Conservation (phyloP, 2,113 vertebrate species). For the Embiotoca jacksoni region DNA sequence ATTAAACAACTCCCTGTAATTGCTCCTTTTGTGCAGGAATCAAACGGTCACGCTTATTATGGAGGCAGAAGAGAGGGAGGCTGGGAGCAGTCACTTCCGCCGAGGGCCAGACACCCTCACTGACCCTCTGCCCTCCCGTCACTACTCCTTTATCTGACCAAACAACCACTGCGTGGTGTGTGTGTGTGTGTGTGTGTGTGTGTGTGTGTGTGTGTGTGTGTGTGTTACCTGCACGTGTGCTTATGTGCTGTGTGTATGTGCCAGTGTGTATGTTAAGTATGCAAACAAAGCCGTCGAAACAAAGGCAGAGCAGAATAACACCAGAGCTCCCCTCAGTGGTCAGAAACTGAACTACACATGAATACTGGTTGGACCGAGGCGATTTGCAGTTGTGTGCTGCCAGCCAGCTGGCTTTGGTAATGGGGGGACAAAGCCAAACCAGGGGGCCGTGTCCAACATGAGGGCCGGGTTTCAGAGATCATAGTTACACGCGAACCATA, state of each 20-base stretch:
- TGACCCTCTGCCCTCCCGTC: conserved; percentile 76
- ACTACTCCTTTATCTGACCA: conserved; percentile 78
- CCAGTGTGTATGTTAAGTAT: conserved; percentile 50
- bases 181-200: conserved; percentile 31
- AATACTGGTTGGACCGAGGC: conserved; percentile 8
- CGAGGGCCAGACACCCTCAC: conserved; percentile 66
- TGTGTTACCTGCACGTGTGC: conserved; percentile 39
- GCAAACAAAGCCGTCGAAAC: conserved; percentile 53
- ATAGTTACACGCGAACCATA: conserved; percentile 68
- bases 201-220: conserved; percentile 36
- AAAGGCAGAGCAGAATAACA: conserved; percentile 40
- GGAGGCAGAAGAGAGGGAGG: conserved; percentile 44
- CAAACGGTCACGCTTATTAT: conserved; percentile 77
- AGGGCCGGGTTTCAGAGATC: conserved; percentile 74
- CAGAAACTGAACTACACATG: conserved; percentile 27
- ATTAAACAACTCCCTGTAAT: conserved; percentile 84
- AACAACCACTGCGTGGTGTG: conserved; percentile 69
- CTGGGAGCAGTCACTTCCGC: conserved; percentile 50
- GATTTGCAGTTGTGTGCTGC: conserved; percentile 41
- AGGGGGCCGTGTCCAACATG: conserved; percentile 73
- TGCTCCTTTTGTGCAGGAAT: conserved; percentile 82
- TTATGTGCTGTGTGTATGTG: conserved; percentile 35
- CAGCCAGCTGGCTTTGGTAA: conserved; percentile 75
- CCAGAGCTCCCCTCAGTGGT: conserved; percentile 81
- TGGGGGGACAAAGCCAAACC: conserved; percentile 72